These are phyloP conservation scores for Phenacoccus solenopsis DNA, from an alignment of 1,140 invertebrate genomes.

Conservation along the genomic window DNA sequence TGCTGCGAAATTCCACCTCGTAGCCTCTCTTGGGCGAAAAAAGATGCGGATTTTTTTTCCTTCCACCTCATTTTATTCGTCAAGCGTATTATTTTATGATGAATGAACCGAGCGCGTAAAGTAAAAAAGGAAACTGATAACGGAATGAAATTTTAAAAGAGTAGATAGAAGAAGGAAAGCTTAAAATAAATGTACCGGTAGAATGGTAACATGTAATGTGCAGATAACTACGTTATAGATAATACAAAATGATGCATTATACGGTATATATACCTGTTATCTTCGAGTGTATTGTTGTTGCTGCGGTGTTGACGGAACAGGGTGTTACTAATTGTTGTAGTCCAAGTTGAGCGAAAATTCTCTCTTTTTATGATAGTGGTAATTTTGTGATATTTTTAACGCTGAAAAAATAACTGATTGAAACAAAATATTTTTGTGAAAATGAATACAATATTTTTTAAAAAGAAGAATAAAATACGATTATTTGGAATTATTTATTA, in stretches of 20 bases:
- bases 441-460: no score
- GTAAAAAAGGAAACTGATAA: conserved; percentile 15
- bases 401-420: no score
- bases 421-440: no score
- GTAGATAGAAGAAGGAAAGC: conserved; percentile 10
- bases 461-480: no score
- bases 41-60: not conserved
- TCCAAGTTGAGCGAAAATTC: not conserved
- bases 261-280: conserved; percentile 10
- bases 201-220: conserved; percentile 17
- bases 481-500: no score
- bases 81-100: not conserved
- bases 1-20: no score
- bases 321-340: not conserved
- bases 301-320: conserved; percentile 9
- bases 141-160: conserved; percentile 16
- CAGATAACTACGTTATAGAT: conserved; percentile 12
- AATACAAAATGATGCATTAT: conserved; percentile 16
- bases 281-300: not conserved
- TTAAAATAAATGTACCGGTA: conserved; percentile 18
- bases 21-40: no score
- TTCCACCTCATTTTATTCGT: conserved; percentile 17
- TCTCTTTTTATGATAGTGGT: no score
- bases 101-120: not conserved
- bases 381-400: no score